A percentile compares a stretch with the other conserved stretches of the same genome.
Conservation (phyloP, 2,888 invertebrate species). For the Orthonevra nobilis region DNA sequence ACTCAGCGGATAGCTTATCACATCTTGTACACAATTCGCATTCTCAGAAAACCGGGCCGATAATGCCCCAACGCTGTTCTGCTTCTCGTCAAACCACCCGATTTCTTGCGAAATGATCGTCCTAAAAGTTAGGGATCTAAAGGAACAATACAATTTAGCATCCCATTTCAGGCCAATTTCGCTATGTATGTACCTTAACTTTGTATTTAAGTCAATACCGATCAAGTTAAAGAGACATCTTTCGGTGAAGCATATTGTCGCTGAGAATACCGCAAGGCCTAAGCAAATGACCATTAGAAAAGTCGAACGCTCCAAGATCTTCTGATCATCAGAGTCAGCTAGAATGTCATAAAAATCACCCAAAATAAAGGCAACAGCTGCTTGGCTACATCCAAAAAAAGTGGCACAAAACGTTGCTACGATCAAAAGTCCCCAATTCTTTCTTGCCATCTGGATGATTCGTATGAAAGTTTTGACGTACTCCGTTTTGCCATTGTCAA, state of each 20-base stretch:
- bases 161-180: too few relatives aligned
- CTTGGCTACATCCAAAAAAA: constrained; percentile 87
- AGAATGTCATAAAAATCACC: constrained; percentile 85
- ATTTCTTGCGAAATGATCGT: too few relatives aligned
- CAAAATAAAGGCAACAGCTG: constrained; percentile 87
- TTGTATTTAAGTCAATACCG: too few relatives aligned
- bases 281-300: constrained; percentile 84
- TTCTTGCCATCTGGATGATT: constrained; percentile 82
- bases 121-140: constrained; percentile 81
- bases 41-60: constrained; percentile 86
- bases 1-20: constrained; percentile 86
- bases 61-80: constrained; percentile 85
- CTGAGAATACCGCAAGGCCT: constrained; percentile 83
- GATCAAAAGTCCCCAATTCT: constrained; percentile 85
- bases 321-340: constrained; percentile 79
- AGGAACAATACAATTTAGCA: too few relatives aligned
- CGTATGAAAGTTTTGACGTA: constrained; percentile 79
- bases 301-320: constrained; percentile 82
- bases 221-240: too few relatives aligned
- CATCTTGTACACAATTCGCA: constrained; percentile 87
- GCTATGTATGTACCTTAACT: too few relatives aligned
- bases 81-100: too few relatives aligned
- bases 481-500: constrained; percentile 59
- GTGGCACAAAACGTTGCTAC: constrained; percentile 82
- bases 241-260: constrained; percentile 84